These are phyloP conservation scores for Oncorhynchus keta DNA, from an alignment of 2,113 vertebrate species.

Conservation along the genomic window DNA sequence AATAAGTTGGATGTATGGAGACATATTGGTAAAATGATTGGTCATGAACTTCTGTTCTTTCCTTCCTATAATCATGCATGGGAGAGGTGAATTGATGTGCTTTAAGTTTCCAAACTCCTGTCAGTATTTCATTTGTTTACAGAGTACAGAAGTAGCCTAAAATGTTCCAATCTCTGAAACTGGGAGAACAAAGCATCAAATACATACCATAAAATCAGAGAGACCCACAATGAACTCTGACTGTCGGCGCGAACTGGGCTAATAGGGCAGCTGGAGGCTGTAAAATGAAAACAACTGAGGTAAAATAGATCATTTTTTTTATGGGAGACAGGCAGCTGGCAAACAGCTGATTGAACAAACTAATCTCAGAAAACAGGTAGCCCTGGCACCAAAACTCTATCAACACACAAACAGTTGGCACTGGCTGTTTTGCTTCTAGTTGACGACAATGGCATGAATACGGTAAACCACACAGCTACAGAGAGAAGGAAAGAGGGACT, in stretches of 20 bases:
- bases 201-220: neutral
- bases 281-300: neutral
- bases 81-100: too few relatives aligned
- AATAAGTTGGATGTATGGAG: too few relatives aligned
- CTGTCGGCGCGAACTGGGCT: neutral
- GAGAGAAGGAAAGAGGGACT: neutral
- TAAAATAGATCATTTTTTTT: neutral
- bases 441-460: neutral
- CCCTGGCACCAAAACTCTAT: neutral
- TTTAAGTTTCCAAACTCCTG: too few relatives aligned
- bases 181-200: neutral
- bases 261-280: neutral
- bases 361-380: slow-evolving; percentile 8
- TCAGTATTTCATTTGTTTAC: too few relatives aligned
- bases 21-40: too few relatives aligned
- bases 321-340: slow-evolving; percentile 24
- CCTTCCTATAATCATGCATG: too few relatives aligned
- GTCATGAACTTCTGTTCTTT: too few relatives aligned
- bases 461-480: neutral
- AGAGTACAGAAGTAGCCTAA: too few relatives aligned
- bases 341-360: slow-evolving; percentile 19
- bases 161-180: too few relatives aligned
- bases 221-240: neutral
- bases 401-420: slow-evolving; percentile 3
- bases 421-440: neutral